Evolutionary conservation across 2,113 vertebrate genomes (phyloP).

Genomic region (Strigops habroptila): DNA sequence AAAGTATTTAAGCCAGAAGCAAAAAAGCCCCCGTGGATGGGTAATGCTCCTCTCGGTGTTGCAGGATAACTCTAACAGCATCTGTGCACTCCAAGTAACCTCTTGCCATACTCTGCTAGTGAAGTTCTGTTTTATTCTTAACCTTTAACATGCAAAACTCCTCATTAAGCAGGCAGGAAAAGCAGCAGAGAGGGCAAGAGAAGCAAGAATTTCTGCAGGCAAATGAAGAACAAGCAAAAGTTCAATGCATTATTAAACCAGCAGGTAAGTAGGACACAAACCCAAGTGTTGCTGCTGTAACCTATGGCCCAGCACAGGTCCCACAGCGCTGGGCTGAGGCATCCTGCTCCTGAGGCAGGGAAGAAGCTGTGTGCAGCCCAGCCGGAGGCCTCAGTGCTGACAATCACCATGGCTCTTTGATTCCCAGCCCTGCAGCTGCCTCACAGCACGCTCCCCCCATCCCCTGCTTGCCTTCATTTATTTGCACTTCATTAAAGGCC

Average conservation of each 20-base stretch:
- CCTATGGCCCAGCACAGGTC: background rate
- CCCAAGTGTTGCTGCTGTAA: background rate
- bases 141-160: conserved; percentile 24
- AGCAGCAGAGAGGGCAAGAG: background rate
- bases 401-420: conserved; percentile 45
- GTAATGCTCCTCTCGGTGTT: background rate
- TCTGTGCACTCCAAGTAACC: background rate
- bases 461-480: conserved; percentile 57
- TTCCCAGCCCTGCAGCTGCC: conserved; percentile 53
- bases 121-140: background rate
- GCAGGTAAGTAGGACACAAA: conserved; percentile 39
- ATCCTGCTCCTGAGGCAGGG: background rate
- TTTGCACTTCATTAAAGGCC: conserved; percentile 65
- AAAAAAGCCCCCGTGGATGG: background rate
- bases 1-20: background rate
- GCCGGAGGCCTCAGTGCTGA: background rate
- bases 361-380: background rate
- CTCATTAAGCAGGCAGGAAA: conserved; percentile 13
- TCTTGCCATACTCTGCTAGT: background rate
- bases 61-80: background rate
- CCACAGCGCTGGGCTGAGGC: background rate
- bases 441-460: conserved; percentile 45
- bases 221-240: background rate
- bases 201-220: background rate
- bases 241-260: conserved; percentile 20